Percentiles rank a stretch among this genome's conserved stretches.
Conservation (phyloP, 2,888 invertebrate species). For the Orchestes rusci region DNA sequence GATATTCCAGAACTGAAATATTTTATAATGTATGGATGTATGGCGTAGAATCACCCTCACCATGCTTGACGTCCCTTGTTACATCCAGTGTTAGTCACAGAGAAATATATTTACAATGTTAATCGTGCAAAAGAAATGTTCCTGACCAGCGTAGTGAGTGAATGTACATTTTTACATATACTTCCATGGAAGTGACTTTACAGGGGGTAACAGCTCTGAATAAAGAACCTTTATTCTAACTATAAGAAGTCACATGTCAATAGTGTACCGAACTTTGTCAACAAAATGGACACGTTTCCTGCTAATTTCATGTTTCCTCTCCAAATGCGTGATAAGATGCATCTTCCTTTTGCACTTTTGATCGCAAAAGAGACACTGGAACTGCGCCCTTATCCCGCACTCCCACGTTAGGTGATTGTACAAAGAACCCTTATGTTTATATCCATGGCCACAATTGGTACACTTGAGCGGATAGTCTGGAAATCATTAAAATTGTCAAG, state of each 20-base stretch:
- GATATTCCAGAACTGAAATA: constrained; percentile 9
- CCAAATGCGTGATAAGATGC: constrained; percentile 23
- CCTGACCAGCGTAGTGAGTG: too few species aligned
- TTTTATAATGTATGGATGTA: too few species aligned
- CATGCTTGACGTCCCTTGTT: too few species aligned
- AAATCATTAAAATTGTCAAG: neutral
- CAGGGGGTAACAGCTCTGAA: too few species aligned
- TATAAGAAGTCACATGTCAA: too few species aligned
- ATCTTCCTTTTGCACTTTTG: constrained; percentile 26
- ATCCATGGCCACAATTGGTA: constrained; percentile 16
- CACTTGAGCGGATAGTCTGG: constrained; percentile 5
- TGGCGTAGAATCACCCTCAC: too few species aligned
- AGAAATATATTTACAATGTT: too few species aligned
- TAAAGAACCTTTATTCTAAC: too few species aligned
- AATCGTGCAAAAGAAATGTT: too few species aligned
- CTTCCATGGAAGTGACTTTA: too few species aligned
- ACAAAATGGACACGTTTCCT: constrained; percentile 8
- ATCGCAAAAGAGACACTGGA: constrained; percentile 23
- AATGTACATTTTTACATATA: too few species aligned
- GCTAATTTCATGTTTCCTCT: constrained; percentile 9
- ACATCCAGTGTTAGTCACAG: too few species aligned
- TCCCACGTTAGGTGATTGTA: constrained; percentile 27
- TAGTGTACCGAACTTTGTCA: constrained; percentile 7
- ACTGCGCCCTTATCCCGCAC: constrained; percentile 25
- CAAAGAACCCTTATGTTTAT: constrained; percentile 26